These are phyloP conservation scores for Caracal caracal DNA, from an alignment of 2,113 vertebrate genomes.

Conservation along the genomic window DNA sequence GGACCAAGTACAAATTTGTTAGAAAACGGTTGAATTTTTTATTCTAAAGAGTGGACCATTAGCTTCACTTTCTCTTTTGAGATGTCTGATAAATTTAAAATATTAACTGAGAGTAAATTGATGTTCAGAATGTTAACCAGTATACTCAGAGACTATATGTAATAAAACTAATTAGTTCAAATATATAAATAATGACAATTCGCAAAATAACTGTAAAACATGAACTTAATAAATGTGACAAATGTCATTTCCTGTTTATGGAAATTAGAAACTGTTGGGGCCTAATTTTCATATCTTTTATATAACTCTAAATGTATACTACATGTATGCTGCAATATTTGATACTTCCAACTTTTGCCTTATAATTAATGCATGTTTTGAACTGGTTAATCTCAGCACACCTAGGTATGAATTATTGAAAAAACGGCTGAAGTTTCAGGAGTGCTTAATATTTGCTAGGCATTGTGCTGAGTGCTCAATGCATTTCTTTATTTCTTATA, in stretches of 20 bases:
- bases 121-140: slow-evolving; percentile 22
- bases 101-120: slow-evolving; percentile 18
- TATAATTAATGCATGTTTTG: neutral
- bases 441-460: neutral
- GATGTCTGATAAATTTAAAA: neutral
- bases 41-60: neutral
- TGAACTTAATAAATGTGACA: neutral
- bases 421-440: neutral
- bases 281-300: neutral
- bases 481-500: neutral
- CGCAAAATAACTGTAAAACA: slow-evolving; percentile 32
- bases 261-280: slow-evolving; percentile 1
- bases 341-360: neutral
- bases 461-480: neutral
- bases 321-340: neutral
- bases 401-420: neutral
- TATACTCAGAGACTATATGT: neutral
- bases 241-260: slow-evolving; percentile 32
- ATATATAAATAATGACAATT: neutral
- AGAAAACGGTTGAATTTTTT: slow-evolving; percentile 30
- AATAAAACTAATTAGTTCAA: slow-evolving; percentile 33
- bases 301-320: neutral
- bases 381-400: slow-evolving; percentile 8
- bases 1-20: neutral
- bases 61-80: slow-evolving; percentile 16